Percentiles rank a stretch among this genome's conserved stretches.
Evolutionary conservation across 2,888 invertebrate species (phyloP).

Genomic region (Macrophya annulata): DNA sequence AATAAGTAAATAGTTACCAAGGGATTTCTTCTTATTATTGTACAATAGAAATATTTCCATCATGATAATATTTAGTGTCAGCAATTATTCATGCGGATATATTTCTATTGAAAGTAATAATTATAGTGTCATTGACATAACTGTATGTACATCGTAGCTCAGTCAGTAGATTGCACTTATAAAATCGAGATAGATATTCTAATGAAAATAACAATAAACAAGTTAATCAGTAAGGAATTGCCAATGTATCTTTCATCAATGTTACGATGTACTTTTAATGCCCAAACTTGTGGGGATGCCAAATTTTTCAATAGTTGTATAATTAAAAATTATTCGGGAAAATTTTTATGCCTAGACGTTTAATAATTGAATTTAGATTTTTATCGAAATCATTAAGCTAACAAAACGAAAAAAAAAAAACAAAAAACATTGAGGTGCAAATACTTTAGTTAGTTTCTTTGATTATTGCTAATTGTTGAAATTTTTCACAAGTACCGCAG

Average conservation of each 20-base stretch:
- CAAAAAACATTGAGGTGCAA: conserved; percentile 22
- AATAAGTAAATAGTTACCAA: conserved; percentile 46
- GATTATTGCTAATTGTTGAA: conserved; percentile 2
- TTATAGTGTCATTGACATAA: background rate
- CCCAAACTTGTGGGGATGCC: conserved; percentile 17
- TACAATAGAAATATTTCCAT: conserved; percentile 3
- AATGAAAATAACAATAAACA: background rate
- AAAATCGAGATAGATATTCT: background rate
- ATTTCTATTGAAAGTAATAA: conserved; percentile 2
- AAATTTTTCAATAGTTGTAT: conserved; percentile 47
- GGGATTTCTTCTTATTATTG: background rate
- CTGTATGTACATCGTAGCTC: conserved; percentile 11
- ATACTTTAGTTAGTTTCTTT: conserved; percentile 17
- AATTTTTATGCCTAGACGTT: background rate
- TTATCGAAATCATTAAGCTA: conserved; percentile 5
- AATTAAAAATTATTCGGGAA: conserved; percentile 7
- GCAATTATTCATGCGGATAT: background rate
- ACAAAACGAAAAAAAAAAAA: background rate
- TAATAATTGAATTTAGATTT: conserved; percentile 15
- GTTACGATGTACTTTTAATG: conserved; percentile 12
- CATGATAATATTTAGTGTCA: background rate
- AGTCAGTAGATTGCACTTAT: conserved; percentile 17
- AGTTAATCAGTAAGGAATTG: conserved; percentile 21
- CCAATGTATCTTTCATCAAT: conserved; percentile 27
- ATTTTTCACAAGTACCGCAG: background rate